These are phyloP conservation scores for Matsumurasca onukii DNA, from an alignment of 1,140 invertebrate genomes.

Conservation along the genomic window DNA sequence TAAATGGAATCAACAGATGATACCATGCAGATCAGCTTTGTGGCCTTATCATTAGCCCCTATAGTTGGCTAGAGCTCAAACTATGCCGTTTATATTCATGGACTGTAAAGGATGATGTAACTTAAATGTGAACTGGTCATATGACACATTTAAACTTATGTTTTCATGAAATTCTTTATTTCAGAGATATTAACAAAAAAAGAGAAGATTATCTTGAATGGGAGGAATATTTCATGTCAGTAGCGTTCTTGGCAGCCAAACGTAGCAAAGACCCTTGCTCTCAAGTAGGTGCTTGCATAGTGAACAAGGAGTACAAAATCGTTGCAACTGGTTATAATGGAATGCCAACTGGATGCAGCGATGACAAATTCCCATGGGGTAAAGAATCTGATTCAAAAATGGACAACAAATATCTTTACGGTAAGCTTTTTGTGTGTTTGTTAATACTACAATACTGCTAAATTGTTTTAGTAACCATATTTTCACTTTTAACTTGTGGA, in stretches of 20 bases:
- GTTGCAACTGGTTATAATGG: slow-evolving; percentile 96
- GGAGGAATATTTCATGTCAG: slow-evolving; percentile 95
- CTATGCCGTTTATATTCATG: too few species aligned
- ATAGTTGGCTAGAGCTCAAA: too few species aligned
- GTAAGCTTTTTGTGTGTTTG: slow-evolving; percentile 51
- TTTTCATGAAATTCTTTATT: slow-evolving; percentile 41
- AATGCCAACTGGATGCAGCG: slow-evolving; percentile 84
- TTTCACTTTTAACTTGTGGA: background rate
- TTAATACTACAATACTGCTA: slow-evolving; percentile 7
- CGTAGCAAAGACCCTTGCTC: slow-evolving; percentile 91
- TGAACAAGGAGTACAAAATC: slow-evolving; percentile 86
- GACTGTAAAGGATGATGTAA: too few species aligned
- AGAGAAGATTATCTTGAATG: slow-evolving; percentile 66
- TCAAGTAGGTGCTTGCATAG: slow-evolving; percentile 93
- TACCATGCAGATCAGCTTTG: too few species aligned
- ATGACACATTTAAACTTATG: background rate
- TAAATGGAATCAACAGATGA: too few species aligned
- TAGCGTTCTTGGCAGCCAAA: slow-evolving; percentile 78
- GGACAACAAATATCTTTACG: slow-evolving; percentile 82
- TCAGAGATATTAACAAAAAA: slow-evolving; percentile 50
- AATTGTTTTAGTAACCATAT: slow-evolving; percentile 11
- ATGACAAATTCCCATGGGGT: slow-evolving; percentile 88
- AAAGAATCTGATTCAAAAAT: slow-evolving; percentile 56
- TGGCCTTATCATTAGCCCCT: too few species aligned
- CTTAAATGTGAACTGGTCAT: too few species aligned